phyloP scores from a whole-genome alignment of 2,797 vertebrate species.

The Poecilia velifera region DNA sequence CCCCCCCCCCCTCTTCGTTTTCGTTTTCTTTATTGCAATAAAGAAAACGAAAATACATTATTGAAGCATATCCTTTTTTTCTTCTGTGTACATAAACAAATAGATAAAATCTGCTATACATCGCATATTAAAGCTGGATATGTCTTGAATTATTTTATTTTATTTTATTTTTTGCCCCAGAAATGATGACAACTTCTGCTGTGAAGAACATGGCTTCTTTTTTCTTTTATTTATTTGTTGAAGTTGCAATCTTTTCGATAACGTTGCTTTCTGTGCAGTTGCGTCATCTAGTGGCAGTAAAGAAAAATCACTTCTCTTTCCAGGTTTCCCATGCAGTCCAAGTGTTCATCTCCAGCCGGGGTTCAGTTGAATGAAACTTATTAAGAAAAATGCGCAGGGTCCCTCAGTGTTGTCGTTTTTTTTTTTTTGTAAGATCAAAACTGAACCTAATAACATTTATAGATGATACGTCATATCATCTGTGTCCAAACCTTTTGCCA shows the following conservation, averaged over 20 bases:
- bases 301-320: background rate
- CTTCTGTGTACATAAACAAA: background rate
- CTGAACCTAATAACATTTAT: background rate
- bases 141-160: background rate
- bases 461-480: background rate
- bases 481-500: background rate
- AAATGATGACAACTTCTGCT: background rate
- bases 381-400: background rate
- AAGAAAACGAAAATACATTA: background rate
- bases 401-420: background rate
- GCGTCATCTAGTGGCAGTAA: constrained; percentile 60
- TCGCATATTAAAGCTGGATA: background rate
- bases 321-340: background rate
- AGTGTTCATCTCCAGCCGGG: background rate
- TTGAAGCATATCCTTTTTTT: background rate
- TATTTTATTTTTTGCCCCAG: background rate
- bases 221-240: background rate
- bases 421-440: background rate
- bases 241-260: constrained; percentile 1
- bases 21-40: too few relatives aligned
- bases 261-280: constrained; percentile 4
- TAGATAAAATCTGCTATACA: background rate
- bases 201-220: background rate
- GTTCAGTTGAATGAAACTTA: background rate
- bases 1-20: too few relatives aligned